Evolutionary conservation across 35 echinoderm and acorn worm species (phyloP).

Genomic region (Hemicentrotus pulcherrimus): DNA sequence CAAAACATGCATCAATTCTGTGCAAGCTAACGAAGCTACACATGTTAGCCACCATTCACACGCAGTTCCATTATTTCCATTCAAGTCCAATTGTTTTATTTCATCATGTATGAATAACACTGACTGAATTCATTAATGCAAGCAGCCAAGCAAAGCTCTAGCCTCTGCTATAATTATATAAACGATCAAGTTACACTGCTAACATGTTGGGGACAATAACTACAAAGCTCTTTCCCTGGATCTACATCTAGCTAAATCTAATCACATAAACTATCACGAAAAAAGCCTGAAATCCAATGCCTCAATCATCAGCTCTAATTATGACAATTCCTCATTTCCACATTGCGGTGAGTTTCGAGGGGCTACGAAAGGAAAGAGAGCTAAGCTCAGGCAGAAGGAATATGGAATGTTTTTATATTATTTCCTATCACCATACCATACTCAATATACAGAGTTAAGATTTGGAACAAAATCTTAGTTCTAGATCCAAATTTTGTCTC

Average conservation of each 20-base stretch:
- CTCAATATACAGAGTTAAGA: too few relatives aligned
- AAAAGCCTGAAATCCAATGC: not conserved
- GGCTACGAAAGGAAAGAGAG: not conserved
- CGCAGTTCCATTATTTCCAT: too few relatives aligned
- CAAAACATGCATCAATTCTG: not conserved
- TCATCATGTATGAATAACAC: not conserved
- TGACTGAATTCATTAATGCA: not conserved
- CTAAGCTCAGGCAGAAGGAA: not conserved
- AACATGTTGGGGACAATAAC: not conserved
- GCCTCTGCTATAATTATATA: not conserved
- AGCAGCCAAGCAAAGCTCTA: too few relatives aligned
- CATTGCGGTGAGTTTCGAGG: not conserved
- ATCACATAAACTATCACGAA: not conserved
- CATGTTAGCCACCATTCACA: not conserved
- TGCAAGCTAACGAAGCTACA: not conserved
- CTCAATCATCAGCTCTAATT: constrained; percentile 4
- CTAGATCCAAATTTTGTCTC: too few relatives aligned
- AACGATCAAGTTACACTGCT: not conserved
- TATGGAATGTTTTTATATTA: not conserved
- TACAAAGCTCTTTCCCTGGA: not conserved
- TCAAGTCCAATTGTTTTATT: not conserved
- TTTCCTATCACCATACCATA: too few relatives aligned
- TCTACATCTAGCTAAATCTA: not conserved
- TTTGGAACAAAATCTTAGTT: too few relatives aligned
- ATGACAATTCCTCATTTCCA: constrained; percentile 4